A percentile compares a stretch with the other conserved stretches of the same genome.
Evolutionary conservation across 1,140 invertebrate species (phyloP).

Genomic region (Drosophila nigromelanica): DNA sequence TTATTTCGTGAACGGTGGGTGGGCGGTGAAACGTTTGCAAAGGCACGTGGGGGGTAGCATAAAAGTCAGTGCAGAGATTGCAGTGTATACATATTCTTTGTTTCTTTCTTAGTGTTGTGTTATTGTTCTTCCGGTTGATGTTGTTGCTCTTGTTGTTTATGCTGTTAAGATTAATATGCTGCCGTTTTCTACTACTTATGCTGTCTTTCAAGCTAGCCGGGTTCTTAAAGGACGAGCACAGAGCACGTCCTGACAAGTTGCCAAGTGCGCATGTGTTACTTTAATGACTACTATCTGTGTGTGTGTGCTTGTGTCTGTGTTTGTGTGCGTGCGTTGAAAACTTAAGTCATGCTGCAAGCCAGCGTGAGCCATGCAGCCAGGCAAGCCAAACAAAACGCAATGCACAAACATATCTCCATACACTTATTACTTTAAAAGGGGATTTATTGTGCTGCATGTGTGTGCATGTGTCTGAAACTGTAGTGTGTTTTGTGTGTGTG

Average conservation of each 20-base stretch:
- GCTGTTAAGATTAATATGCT: conserved; percentile 75
- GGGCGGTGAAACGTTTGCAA: not conserved
- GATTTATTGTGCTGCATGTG: conserved; percentile 68
- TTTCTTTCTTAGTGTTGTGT: not conserved
- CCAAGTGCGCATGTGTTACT: conserved; percentile 24
- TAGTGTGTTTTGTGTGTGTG: not conserved
- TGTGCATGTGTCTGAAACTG: not conserved
- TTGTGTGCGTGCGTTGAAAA: conserved; percentile 61
- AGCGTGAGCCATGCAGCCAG: conserved; percentile 34
- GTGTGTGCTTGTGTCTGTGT: conserved; percentile 12
- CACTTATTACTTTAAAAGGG: conserved; percentile 62
- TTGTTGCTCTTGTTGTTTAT: conserved; percentile 45
- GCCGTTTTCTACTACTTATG: conserved; percentile 78
- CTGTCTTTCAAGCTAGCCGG: conserved; percentile 66
- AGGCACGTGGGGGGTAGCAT: conserved; percentile 24
- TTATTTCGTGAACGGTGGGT: conserved; percentile 4
- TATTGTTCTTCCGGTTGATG: conserved; percentile 36
- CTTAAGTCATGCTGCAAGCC: conserved; percentile 67
- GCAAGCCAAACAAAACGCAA: conserved; percentile 57
- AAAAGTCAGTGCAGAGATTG: conserved; percentile 45
- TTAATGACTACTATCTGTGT: conserved; percentile 54
- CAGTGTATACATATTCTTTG: conserved; percentile 10
- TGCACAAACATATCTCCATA: conserved; percentile 52
- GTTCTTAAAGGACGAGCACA: conserved; percentile 41
- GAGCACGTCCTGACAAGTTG: conserved; percentile 52